phyloP scores from a whole-genome alignment of 30 jellyfish, hydroid and myxozoan species.

The Aurelia coerulea region DNA sequence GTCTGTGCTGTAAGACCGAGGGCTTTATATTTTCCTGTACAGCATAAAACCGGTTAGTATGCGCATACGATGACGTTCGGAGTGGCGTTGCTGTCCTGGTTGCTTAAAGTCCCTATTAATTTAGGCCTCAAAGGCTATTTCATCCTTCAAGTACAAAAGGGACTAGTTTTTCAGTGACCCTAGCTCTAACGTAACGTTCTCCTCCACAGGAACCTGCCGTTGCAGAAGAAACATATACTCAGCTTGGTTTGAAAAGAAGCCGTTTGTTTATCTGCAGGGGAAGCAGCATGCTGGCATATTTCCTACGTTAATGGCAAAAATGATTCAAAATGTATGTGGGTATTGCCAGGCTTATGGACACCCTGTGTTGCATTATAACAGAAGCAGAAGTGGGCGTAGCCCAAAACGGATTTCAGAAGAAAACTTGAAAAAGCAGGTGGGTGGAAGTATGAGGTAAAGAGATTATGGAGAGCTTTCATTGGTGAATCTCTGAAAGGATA shows the following conservation, averaged over 20 bases:
- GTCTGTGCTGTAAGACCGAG: too few relatives aligned
- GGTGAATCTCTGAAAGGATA: too few relatives aligned
- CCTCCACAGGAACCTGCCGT: constrained; percentile 66
- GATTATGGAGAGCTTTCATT: too few relatives aligned
- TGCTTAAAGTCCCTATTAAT: too few relatives aligned
- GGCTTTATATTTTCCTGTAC: too few relatives aligned
- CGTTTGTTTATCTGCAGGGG: constrained; percentile 7
- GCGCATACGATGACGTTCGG: too few relatives aligned
- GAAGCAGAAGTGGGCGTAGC: constrained; percentile 61
- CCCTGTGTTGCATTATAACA: constrained; percentile 46
- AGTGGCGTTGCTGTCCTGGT: too few relatives aligned
- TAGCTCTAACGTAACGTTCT: not conserved
- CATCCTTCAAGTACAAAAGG: too few relatives aligned
- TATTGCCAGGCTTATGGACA: constrained; percentile 40
- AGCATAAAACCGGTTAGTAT: too few relatives aligned
- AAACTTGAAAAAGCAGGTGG: not conserved
- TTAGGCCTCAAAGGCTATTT: too few relatives aligned
- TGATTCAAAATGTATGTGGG: constrained; percentile 45
- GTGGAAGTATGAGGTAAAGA: not conserved
- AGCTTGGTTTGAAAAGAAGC: constrained; percentile 71
- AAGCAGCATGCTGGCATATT: constrained; percentile 46
- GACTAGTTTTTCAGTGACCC: too few relatives aligned
- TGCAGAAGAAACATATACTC: constrained; percentile 53
- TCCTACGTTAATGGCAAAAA: constrained; percentile 28
- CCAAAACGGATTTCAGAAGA: constrained; percentile 16